These are phyloP conservation scores for Halesus radiatus DNA, from an alignment of 1,140 invertebrate species.

Conservation along the genomic window DNA sequence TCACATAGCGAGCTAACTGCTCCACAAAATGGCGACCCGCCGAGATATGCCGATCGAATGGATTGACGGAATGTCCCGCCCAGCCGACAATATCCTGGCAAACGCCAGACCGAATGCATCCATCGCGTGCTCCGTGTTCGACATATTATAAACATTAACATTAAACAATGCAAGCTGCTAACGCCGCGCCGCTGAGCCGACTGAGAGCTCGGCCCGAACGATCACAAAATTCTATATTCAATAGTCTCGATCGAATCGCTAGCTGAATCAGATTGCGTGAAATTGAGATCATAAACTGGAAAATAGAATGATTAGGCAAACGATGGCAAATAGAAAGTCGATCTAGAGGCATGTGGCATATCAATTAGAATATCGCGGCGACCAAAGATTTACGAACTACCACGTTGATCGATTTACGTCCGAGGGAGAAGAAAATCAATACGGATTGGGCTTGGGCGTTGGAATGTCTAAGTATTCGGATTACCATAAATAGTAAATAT, in stretches of 20 bases:
- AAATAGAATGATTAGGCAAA: neutral
- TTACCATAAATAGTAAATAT: neutral
- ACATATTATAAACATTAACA: constrained; percentile 13
- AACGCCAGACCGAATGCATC: constrained; percentile 15
- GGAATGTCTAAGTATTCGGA: neutral
- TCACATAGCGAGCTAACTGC: neutral
- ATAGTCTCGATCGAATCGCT: neutral
- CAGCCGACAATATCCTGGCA: neutral
- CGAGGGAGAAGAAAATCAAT: neutral
- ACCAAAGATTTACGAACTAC: no score
- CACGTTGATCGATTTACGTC: no score
- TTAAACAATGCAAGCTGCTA: constrained; percentile 25
- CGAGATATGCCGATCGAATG: constrained; percentile 16
- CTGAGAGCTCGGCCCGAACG: neutral
- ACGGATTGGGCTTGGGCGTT: neutral
- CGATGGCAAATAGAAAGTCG: constrained; percentile 15
- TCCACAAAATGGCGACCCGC: constrained; percentile 31
- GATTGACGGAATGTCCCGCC: neutral
- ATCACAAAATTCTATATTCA: neutral
- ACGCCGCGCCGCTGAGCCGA: neutral
- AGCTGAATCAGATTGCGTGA: constrained; percentile 2
- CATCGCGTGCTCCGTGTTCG: constrained; percentile 16
- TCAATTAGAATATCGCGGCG: neutral
- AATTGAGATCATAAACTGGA: constrained; percentile 15
- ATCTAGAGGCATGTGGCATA: neutral